These are phyloP conservation scores for Watsonalla binaria DNA, from an alignment of 2,888 invertebrate species.

Conservation along the genomic window DNA sequence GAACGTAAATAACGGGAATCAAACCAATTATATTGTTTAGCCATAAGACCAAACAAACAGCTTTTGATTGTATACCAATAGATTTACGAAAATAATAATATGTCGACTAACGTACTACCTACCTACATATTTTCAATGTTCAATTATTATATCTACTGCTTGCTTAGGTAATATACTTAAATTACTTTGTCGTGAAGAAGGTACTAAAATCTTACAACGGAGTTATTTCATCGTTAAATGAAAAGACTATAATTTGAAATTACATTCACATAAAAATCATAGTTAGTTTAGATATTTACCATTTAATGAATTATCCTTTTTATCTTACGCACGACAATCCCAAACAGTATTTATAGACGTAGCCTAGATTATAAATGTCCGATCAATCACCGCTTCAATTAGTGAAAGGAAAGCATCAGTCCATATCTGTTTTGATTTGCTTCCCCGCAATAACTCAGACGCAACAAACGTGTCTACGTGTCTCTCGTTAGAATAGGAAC, in stretches of 20 bases:
- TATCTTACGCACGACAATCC: conserved; percentile 20
- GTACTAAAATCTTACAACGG: no score
- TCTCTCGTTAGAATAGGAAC: conserved; percentile 21
- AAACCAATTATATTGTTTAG: conserved; percentile 30
- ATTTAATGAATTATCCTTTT: conserved; percentile 1
- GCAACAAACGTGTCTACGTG: conserved; percentile 19
- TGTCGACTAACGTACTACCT: neutral
- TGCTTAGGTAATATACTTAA: neutral
- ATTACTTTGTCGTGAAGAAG: no score
- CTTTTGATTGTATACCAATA: conserved; percentile 49
- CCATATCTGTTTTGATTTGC: neutral
- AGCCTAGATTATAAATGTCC: conserved; percentile 18
- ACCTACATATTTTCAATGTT: neutral
- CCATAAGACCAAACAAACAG: conserved; percentile 33
- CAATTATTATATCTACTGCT: neutral
- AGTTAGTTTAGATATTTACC: neutral
- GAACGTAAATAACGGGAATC: conserved; percentile 29
- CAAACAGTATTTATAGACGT: conserved; percentile 34
- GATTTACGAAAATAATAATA: conserved; percentile 15
- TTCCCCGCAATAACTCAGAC: neutral
- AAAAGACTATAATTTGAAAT: neutral
- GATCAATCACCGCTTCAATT: conserved; percentile 25
- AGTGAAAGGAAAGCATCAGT: conserved; percentile 15
- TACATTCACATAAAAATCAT: neutral
- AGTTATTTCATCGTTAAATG: no score